phyloP scores from a whole-genome alignment of 2,113 vertebrate species.

The Pitta sordida region DNA sequence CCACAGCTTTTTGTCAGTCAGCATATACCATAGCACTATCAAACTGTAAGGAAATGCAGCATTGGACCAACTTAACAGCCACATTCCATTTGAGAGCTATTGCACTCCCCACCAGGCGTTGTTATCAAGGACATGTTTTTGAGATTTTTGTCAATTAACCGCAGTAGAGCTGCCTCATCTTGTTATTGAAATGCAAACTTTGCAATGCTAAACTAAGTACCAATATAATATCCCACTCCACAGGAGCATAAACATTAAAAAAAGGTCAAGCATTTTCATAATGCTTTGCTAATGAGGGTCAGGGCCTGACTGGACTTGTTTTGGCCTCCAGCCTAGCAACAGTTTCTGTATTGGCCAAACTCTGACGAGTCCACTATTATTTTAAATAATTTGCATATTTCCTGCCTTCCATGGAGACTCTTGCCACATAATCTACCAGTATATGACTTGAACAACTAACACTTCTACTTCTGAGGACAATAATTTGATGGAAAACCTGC shows the following conservation, averaged over 20 bases:
- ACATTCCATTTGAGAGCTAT: neutral
- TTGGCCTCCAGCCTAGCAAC: slow-evolving; percentile 54
- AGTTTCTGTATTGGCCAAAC: slow-evolving; percentile 30
- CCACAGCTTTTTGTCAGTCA: neutral
- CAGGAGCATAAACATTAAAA: neutral
- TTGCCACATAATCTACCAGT: neutral
- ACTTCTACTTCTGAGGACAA: neutral
- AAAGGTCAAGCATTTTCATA: slow-evolving; percentile 37
- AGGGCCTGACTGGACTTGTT: slow-evolving; percentile 52
- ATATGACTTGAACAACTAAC: neutral
- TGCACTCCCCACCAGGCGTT: neutral
- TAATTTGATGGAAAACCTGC: neutral
- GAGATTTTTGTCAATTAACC: neutral
- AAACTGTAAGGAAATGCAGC: neutral
- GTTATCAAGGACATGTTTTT: neutral
- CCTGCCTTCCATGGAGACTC: neutral
- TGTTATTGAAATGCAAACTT: neutral
- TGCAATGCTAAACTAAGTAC: neutral
- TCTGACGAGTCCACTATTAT: neutral
- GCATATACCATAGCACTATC: neutral
- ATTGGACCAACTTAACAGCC: neutral
- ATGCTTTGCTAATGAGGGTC: slow-evolving; percentile 27
- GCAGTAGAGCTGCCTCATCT: neutral
- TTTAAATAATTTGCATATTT: neutral
- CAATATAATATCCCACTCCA: neutral